Base-by-base conservation (phyloP, 2,888 invertebrate species). In the Balanococcus diminutus region DNA sequence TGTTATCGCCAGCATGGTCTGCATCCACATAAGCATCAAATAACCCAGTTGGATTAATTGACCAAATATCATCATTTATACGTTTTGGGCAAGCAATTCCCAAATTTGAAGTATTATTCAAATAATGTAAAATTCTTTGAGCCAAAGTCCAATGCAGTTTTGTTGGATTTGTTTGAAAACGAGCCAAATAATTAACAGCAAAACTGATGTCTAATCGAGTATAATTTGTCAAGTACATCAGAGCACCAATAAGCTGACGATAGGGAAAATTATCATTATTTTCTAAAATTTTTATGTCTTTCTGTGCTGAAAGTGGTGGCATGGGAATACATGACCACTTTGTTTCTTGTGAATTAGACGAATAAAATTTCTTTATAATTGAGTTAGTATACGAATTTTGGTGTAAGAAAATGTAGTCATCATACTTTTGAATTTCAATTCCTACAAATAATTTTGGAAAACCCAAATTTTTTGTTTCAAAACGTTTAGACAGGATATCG, bases 171-270 rank as follows among this genome's bases (percentile, higher is more conserved):
- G 87, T 86, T 32, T 88, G 87, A 42, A 87, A 83, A 81, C 88
- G 87, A 46, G 88, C 88, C 5, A 88, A 56, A 82, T 88, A 87
- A 82, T 88, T 88, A 42, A 89, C 87, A 51, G 88, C 88, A 86
- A 87, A 89, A 5, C 88, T 88, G 6, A 89, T 86, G 82, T 89
- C 89, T 22, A 61, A 22, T 8, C 83, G 83, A 2, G 83, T 83
- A 19, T 31, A 31, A n/a, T 56, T 83, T 56, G 83, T 32, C 25
- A 83, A n/a, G 25, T 56, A 83, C 56, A 83, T 28, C 4, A 83
- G 19, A 2, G 56, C 32, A 11, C 83, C 83, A 32, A 83, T 22
- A 3, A 56, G 19, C n/a, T 79, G 36, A 39, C 79, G 36, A 79
- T 39, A 79, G 2, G 28, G 28, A 31, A 79, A 39, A 2, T 8